Conservation (phyloP, 2,113 vertebrate species). For the Chaetops frenatus region DNA sequence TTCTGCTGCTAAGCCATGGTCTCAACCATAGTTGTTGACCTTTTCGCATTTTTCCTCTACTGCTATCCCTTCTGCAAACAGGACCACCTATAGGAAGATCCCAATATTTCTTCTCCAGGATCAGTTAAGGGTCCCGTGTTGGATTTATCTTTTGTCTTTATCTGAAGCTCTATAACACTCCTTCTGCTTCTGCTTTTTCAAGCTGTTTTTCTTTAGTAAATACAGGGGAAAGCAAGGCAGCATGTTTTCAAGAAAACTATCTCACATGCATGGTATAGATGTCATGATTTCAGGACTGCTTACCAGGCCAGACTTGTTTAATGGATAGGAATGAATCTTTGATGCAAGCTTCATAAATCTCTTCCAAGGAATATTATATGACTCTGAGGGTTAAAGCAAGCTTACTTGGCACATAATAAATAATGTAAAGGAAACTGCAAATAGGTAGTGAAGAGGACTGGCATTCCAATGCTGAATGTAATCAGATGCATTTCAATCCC, state of each 20-base stretch:
- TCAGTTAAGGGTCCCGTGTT: not conserved
- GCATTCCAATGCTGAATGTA: not conserved
- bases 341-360: not conserved
- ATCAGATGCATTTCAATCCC: not conserved
- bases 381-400: not conserved
- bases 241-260: not conserved
- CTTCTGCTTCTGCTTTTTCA: not conserved
- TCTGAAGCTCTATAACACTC: not conserved
- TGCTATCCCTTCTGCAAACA: not conserved
- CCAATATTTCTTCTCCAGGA: not conserved
- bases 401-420: not conserved
- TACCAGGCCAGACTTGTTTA: not conserved
- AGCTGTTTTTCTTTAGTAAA: not conserved
- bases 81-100: not conserved
- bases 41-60: not conserved
- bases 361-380: not conserved
- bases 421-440: not conserved
- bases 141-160: not conserved
- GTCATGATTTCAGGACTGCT: not conserved
- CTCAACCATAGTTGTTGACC: accelerated
- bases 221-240: not conserved
- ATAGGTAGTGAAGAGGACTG: not conserved
- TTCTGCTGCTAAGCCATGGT: not conserved
- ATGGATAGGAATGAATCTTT: not conserved
- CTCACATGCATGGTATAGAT: accelerated